phyloP scores from a whole-genome alignment of 1,140 invertebrate genomes.

The Platorchestia sp. region DNA sequence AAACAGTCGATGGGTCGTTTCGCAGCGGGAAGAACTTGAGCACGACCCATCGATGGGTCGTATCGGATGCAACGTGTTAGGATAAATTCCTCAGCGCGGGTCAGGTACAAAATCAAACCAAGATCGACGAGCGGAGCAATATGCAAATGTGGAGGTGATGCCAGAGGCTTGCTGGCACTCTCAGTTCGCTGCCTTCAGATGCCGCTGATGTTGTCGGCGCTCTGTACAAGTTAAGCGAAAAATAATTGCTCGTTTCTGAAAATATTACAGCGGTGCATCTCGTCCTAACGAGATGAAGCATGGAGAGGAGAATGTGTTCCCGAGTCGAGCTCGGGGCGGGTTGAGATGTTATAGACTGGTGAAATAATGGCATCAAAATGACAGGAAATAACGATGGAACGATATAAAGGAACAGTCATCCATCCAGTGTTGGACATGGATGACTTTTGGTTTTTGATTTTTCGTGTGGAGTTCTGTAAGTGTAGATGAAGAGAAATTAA shows the following conservation, averaged over 20 bases:
- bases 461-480: too few relatives aligned
- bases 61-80: too few relatives aligned
- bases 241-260: not conserved
- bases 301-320: not conserved
- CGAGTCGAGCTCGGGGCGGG: not conserved
- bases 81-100: not conserved
- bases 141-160: not conserved
- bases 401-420: too few relatives aligned
- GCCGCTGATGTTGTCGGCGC: not conserved
- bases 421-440: too few relatives aligned
- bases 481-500: too few relatives aligned
- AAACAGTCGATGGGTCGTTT: too few relatives aligned
- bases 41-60: too few relatives aligned
- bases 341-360: not conserved
- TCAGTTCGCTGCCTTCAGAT: not conserved
- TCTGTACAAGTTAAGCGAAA: not conserved
- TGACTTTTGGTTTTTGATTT: too few relatives aligned
- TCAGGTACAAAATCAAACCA: not conserved
- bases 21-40: too few relatives aligned
- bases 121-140: not conserved
- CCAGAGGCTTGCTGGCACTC: not conserved
- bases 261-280: not conserved
- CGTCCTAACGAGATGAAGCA: not conserved
- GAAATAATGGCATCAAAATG: too few relatives aligned
- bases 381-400: too few relatives aligned